Evolutionary conservation across 2,113 vertebrate genomes (phyloP).

Genomic region (Charina bottae): DNA sequence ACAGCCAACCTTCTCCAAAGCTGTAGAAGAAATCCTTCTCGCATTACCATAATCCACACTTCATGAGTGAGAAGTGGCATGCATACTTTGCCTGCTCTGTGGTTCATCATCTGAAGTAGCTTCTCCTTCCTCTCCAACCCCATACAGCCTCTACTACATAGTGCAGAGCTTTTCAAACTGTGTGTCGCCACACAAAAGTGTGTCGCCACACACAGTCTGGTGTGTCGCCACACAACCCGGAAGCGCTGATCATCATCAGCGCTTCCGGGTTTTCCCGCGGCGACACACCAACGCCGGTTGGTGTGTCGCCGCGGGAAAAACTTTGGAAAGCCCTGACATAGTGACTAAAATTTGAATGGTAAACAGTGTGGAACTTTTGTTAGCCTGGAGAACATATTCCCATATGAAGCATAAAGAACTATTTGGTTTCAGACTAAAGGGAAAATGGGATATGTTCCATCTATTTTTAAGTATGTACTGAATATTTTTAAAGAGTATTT

Average conservation of each 20-base stretch:
- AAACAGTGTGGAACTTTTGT: slow-evolving; percentile 1
- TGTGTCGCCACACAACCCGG: no score
- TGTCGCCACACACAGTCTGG: no score
- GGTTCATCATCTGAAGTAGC: background rate
- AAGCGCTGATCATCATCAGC: no score
- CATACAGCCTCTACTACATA: background rate
- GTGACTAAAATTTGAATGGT: background rate
- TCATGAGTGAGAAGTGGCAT: background rate
- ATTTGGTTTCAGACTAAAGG: slow-evolving; percentile 7
- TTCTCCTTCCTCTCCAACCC: background rate
- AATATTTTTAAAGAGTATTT: slow-evolving; percentile 28
- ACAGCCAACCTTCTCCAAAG: no score
- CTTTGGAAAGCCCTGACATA: no score
- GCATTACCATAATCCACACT: background rate
- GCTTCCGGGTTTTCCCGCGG: no score
- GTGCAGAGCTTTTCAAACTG: no score
- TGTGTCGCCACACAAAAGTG: no score
- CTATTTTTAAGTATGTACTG: slow-evolving; percentile 27
- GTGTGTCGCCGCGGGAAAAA: no score
- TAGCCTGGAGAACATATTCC: background rate
- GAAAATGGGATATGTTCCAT: slow-evolving; percentile 13
- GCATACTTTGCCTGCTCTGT: background rate
- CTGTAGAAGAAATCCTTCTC: background rate
- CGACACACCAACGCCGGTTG: no score
- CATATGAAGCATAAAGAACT: background rate